These are phyloP conservation scores for Psettodes erumei DNA, from an alignment of 2,113 vertebrate species.

Conservation along the genomic window DNA sequence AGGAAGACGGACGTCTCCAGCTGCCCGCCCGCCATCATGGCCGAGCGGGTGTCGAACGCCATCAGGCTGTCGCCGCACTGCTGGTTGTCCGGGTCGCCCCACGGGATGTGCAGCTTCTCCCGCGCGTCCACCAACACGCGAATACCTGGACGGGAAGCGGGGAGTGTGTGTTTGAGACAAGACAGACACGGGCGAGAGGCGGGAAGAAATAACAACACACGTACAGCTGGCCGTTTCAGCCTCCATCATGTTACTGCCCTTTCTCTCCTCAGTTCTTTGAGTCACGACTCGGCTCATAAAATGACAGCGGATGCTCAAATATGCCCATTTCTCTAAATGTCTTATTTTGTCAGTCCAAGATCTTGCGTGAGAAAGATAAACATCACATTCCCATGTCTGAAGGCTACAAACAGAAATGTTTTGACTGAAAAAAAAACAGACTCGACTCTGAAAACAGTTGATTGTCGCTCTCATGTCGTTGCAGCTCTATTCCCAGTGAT, in stretches of 20 bases:
- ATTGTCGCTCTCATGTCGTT: not conserved
- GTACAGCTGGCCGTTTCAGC: too few relatives aligned
- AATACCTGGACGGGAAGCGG: slow-evolving; percentile 83
- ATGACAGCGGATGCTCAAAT: too few relatives aligned
- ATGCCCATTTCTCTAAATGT: not conserved
- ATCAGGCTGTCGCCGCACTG: slow-evolving; percentile 89
- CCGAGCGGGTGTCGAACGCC: slow-evolving; percentile 92
- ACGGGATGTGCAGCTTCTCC: slow-evolving; percentile 97
- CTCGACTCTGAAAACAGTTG: too few relatives aligned
- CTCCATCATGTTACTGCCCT: too few relatives aligned
- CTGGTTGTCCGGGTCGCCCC: slow-evolving; percentile 92
- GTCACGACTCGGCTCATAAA: too few relatives aligned
- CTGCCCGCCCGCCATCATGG: slow-evolving; percentile 87
- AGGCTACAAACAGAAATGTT: not conserved
- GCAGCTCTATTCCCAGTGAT: too few relatives aligned
- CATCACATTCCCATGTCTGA: not conserved
- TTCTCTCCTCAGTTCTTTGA: not conserved
- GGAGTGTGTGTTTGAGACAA: too few relatives aligned
- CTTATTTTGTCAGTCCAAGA: not conserved
- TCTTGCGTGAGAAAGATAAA: not conserved
- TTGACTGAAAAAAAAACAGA: not conserved
- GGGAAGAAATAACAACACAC: too few relatives aligned
- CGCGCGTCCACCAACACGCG: slow-evolving; percentile 96
- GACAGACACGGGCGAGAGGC: too few relatives aligned
- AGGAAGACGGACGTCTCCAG: slow-evolving; percentile 90